Base-by-base conservation (phyloP, 2,113 vertebrate genomes). In the Hyaena hyaena region DNA sequence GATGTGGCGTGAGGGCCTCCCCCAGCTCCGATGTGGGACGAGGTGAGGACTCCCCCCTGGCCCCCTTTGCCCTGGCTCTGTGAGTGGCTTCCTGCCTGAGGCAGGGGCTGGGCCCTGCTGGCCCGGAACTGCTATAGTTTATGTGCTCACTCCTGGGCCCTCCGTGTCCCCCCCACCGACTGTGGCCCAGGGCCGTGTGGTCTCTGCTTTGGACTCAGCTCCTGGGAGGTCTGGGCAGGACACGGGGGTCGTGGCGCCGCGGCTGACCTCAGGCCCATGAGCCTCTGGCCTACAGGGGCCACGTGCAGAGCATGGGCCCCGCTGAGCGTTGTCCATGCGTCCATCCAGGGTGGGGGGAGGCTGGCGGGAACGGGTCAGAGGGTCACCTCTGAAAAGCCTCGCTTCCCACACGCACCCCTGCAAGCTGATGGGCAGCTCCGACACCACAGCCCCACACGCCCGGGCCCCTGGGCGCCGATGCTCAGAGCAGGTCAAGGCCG, bases 1-100 rank as follows among this genome's bases (percentile, higher is more conserved):
- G 39, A 98, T 0, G 96, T 99, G 14, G 99, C 99, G 99, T 99
- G 97, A 96, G 99, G 31, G 12, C 48, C 10, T 16, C 11, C 50
- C 55, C 50, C 50, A 1, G 53, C 53, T 98, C 99, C 86, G 99
- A 98, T 0, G 95, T 99, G 14, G 99, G 99, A 11, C 99, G 98
- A 93, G 99, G 99, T 99, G 97, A 96, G 99, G 31, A 14, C 5
- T 10, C 48, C 48, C 50, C 33, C 45, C 8, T 39, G 39, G 39
- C 39, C 39, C 39, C 39, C 39, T 3, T 3, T 3, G 39, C 39
- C 55, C 1, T 1, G 5, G 3, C 16, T 39, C 33, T 4, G 6
- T 0, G 23, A 21, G 7, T 19, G 2, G 48, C 48, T 5, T 10
- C 48, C 68, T 43, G 23, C 16, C n/a, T 2, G 28, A n/a, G 0